These are phyloP conservation scores for Caenorhabditis macrosperma DNA, from an alignment of 2,888 invertebrate species.

Conservation along the genomic window DNA sequence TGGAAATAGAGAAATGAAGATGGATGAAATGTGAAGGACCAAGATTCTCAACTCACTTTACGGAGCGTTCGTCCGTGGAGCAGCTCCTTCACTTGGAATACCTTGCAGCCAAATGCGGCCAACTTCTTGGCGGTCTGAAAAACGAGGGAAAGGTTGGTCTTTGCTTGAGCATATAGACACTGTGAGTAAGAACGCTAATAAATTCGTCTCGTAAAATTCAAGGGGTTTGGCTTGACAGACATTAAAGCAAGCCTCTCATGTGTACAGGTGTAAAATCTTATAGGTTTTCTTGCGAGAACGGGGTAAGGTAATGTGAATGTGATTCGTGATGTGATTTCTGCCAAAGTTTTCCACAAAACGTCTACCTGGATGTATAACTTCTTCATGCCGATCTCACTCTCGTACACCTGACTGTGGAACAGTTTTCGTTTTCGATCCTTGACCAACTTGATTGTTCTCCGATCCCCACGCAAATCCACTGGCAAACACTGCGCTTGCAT, in stretches of 20 bases:
- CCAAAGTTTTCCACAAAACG: no score
- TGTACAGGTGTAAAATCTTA: slow-evolving; percentile 19
- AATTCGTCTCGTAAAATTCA: slow-evolving; percentile 16
- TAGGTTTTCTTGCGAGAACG: no score
- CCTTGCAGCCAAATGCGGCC: slow-evolving; percentile 84
- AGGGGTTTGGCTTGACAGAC: background rate
- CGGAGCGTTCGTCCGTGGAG: slow-evolving; percentile 84
- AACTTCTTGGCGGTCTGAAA: slow-evolving; percentile 84
- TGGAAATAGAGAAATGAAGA: background rate
- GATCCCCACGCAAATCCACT: slow-evolving; percentile 83
- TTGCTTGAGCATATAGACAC: slow-evolving; percentile 37
- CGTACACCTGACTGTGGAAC: slow-evolving; percentile 85
- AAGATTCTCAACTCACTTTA: slow-evolving; percentile 81
- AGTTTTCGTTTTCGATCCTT: slow-evolving; percentile 85
- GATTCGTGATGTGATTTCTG: background rate
- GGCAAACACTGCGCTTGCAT: slow-evolving; percentile 83
- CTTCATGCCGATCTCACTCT: slow-evolving; percentile 84
- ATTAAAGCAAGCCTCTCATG: background rate
- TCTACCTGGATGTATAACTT: slow-evolving; percentile 83
- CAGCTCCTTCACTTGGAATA: slow-evolving; percentile 85
- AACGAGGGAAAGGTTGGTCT: slow-evolving; percentile 8
- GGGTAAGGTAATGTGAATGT: background rate
- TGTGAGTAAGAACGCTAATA: slow-evolving; percentile 34
- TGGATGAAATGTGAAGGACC: background rate
- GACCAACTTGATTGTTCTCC: slow-evolving; percentile 84